Evolutionary conservation across 2,797 vertebrate species (phyloP).

Genomic region (Trachurus trachurus): DNA sequence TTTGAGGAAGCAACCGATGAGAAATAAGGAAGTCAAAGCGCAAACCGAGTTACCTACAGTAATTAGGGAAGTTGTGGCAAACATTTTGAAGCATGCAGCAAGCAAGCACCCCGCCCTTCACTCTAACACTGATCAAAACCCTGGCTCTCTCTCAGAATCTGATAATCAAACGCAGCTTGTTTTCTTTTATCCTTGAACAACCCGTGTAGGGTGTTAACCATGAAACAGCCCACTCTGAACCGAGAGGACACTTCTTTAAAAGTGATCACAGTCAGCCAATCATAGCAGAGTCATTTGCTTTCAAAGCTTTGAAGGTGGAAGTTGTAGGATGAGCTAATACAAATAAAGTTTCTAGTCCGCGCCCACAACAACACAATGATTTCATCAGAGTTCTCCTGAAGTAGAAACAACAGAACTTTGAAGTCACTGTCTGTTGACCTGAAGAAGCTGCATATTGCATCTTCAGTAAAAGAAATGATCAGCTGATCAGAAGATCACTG

Average conservation of each 20-base stretch:
- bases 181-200: neutral
- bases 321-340: no score
- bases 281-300: neutral
- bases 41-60: neutral
- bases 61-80: conserved; percentile 17
- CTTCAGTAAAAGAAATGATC: no score
- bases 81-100: neutral
- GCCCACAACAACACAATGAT: no score
- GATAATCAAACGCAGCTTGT: neutral
- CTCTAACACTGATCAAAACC: neutral
- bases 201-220: neutral
- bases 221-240: neutral
- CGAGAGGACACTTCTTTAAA: neutral
- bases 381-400: no score
- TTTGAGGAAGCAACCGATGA: conserved; percentile 73
- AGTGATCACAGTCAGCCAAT: neutral
- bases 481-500: no score
- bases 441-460: no score
- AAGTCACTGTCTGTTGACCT: no score
- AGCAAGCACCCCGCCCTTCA: neutral
- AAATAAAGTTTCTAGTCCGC: no score
- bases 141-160: neutral
- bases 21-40: conserved; percentile 72
- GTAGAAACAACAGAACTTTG: no score
- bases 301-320: no score